phyloP scores from a whole-genome alignment of 2,113 vertebrate species.

The Bos javanicus region DNA sequence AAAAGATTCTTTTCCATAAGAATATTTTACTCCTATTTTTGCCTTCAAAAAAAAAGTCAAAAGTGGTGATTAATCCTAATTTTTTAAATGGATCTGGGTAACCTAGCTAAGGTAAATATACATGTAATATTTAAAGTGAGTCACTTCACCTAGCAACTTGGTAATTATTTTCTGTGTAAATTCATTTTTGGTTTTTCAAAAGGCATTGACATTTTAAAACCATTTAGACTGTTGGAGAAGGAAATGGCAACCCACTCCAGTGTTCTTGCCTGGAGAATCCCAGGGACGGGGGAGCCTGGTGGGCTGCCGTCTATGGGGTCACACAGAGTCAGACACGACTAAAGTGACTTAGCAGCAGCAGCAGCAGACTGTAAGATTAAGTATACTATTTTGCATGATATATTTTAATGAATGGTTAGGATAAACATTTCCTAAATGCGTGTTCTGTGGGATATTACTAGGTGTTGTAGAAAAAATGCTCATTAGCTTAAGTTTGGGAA shows the following conservation, averaged over 20 bases:
- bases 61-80: neutral
- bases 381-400: neutral
- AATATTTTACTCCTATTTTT: neutral
- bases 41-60: neutral
- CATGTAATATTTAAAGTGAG: neutral
- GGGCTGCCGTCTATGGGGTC: too few relatives aligned
- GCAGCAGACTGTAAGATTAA: neutral
- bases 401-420: slow-evolving; percentile 9
- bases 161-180: neutral
- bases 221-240: neutral
- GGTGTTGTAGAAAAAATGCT: neutral
- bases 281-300: too few relatives aligned
- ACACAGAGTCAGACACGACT: too few relatives aligned
- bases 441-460: neutral
- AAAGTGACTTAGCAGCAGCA: too few relatives aligned
- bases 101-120: neutral
- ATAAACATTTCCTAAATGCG: neutral
- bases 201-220: neutral
- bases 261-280: too few relatives aligned
- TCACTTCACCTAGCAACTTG: neutral
- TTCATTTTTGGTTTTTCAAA: slow-evolving; percentile 41
- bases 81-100: neutral
- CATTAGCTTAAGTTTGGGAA: neutral
- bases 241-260: too few relatives aligned
- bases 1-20: neutral